phyloP scores from a whole-genome alignment of 2,797 vertebrate species.

The Dryobates pubescens region DNA sequence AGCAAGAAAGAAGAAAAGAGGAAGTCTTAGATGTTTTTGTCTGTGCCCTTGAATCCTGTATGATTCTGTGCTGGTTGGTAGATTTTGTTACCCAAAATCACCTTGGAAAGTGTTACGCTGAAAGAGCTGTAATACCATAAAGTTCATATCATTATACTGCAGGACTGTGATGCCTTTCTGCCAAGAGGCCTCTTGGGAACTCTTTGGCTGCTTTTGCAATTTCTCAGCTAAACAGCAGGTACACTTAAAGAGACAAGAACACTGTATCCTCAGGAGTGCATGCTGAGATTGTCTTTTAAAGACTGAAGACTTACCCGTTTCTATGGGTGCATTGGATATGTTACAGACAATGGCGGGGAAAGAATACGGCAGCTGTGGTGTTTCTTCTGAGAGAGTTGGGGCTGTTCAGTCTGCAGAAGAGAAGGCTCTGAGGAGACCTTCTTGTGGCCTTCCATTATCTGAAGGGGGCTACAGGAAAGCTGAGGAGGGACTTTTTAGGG shows the following conservation, averaged over 20 bases:
- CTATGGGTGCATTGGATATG: background rate
- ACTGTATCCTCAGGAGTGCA: background rate
- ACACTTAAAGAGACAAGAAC: constrained; percentile 38
- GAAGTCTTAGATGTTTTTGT: background rate
- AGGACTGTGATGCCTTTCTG: background rate
- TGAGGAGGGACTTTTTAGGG: no score
- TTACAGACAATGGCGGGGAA: background rate
- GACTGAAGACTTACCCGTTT: background rate
- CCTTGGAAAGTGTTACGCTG: background rate
- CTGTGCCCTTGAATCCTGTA: background rate
- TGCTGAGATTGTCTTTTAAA: background rate
- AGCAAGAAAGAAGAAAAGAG: background rate
- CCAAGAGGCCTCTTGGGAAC: background rate
- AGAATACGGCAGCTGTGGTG: background rate
- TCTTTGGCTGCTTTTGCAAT: constrained; percentile 34
- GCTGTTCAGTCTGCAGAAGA: no score
- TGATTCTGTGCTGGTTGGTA: background rate
- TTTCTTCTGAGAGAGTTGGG: background rate
- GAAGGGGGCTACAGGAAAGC: no score
- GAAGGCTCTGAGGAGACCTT: no score
- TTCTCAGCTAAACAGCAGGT: background rate
- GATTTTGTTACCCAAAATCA: background rate
- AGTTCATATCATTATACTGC: background rate
- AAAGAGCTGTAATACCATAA: background rate
- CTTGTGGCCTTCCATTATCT: no score